A percentile compares a stretch with the other conserved stretches of the same genome.
These are phyloP conservation scores for Lithophane ornitopus DNA, from an alignment of 2,888 invertebrate species.

Conservation along the genomic window DNA sequence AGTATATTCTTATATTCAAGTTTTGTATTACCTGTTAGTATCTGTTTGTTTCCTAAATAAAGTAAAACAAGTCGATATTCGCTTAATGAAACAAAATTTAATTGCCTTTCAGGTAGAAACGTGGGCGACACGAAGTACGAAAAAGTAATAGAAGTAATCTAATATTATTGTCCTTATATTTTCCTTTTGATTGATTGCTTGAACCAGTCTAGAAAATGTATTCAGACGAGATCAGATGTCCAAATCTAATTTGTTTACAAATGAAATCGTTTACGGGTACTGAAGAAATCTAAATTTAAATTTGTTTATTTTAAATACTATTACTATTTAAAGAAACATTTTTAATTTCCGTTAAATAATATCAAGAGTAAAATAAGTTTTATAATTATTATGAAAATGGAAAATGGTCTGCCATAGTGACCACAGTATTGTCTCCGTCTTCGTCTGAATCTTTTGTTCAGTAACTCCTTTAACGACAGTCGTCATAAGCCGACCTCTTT, in stretches of 20 bases:
- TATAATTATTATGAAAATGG: background rate
- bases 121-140: background rate
- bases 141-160: background rate
- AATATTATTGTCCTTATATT: conserved; percentile 27
- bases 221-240: conserved; percentile 20
- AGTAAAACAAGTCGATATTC: background rate
- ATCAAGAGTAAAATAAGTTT: background rate
- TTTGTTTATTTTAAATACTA: background rate
- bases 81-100: background rate
- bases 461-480: conserved; percentile 1
- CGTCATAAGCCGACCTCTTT: background rate
- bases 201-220: conserved; percentile 17
- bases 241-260: conserved; percentile 37
- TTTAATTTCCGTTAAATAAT: conserved; percentile 32
- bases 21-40: no score
- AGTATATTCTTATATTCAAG: background rate
- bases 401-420: background rate
- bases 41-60: background rate
- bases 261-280: background rate
- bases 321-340: background rate
- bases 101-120: background rate
- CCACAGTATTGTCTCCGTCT: background rate
- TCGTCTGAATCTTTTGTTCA: conserved; percentile 21
- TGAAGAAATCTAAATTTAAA: background rate
- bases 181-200: conserved; percentile 28